Evolutionary conservation across 2,113 vertebrate species (phyloP), one percentile per base, ranked within the genome.

Genomic region (Rissa tridactyla): DNA sequence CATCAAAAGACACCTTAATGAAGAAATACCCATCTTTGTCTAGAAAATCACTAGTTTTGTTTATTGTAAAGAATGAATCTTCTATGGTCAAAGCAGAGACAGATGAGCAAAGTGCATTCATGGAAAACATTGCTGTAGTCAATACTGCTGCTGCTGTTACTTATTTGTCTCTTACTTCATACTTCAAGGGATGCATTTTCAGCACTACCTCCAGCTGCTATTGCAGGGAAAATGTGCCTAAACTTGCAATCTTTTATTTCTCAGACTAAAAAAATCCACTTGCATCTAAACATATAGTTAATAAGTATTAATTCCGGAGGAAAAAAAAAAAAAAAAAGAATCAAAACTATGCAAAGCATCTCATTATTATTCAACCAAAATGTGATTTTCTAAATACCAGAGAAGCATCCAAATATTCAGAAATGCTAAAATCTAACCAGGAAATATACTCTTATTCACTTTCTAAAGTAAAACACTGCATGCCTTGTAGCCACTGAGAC

Each of bases 151-250:
- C 18, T 65, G 13, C 57, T 73, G 55, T 89, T 89, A 60, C 79
- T 86, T 90, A 77, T 87, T 97, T 96, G 12, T 91, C 23, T 87
- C 17, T 27, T 68, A 22, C 49, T 95, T 96, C 29, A 60, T 88
- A 89, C n/a, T 82, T 54, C 64, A 75, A 46, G 61, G 30, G 15
- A 29, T 27, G n/a, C 15, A 46, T 92, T 80, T 88, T 60, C 79
- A 58, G 92, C 68, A 77, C 7, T 7, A 76, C 40, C 47, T 91
- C 64, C 57, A 38, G 40, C 18, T 89, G 54, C 21, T 86, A 6
- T 58, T 88, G 9, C 34, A 87, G 32, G 13, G 49, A 83, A 90
- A 94, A 40, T 69, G 17, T 52, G 19, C 17, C 40, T 79, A 44
- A 88, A 86, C 49, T 77, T 86, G 25, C 11, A 91, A 70, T 51